Base-by-base conservation (phyloP, 1,140 invertebrate genomes). In the Chelonus insularis region DNA sequence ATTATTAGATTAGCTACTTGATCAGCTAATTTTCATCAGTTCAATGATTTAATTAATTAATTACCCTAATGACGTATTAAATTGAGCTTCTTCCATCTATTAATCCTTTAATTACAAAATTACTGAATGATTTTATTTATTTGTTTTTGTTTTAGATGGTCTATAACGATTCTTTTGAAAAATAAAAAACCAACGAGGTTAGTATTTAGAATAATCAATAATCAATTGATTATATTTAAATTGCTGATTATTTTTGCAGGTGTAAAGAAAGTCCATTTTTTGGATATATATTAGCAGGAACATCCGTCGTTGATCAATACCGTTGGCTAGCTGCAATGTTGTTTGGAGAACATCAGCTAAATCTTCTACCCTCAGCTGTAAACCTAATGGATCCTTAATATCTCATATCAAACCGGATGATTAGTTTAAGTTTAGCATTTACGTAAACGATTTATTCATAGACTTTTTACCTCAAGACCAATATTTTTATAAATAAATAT, bases 251-350 rank as follows among this genome's bases (percentile, higher is more conserved):
- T 56, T 56, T 37, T 66, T n/a, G n/a, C n/a, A 91, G 91, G 72
- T 87, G 84, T 21, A 91, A 89, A 75, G 89, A 90, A 41, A 85
- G 79, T 34, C 90, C 90, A 0, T 93, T 84, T 77, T 93, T 94
- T 75, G 92, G 92, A 1, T 86, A 86, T 63, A 89, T 88, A 0
- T 78, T 94, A 25, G 89, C 88, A 1, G 92, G 91, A 52, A 85
- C 84, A 16, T 87, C 88, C 18, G 87, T 87, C 56, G 85, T 88
- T 18, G 87, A 91, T 41, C 85, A 90, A 64, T 83, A 91, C 6
- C 86, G 85, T 56, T 93, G 91, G 90, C 83, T 91, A 58, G 85
- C 88, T 8, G 88, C 89, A 12, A 87, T 94, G 79, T 79, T 89
- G 55, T 85, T 89, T 65, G 86, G 86, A 1, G 84, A 91, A 69